A percentile compares a stretch with the other conserved stretches of the same genome.
Conservation (phyloP, 2,888 invertebrate species). For the Frankliniella intonsa region DNA sequence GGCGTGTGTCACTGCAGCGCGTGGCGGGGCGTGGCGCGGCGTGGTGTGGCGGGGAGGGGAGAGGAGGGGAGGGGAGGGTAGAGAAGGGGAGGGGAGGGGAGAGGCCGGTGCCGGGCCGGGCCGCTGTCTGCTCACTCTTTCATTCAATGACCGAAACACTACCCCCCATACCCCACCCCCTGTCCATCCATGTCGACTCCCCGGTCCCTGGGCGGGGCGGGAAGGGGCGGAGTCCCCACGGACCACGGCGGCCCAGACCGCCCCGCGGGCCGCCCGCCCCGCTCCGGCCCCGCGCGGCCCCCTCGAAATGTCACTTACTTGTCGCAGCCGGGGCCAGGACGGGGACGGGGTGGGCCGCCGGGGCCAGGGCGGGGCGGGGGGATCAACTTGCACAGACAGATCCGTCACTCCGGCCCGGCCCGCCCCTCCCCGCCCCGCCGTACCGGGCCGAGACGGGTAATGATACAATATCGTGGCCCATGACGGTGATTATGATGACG, state of each 20-base stretch:
- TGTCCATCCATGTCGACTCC: background rate
- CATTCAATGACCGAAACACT: slow-evolving; percentile 8
- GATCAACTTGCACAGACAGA: background rate
- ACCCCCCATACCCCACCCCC: background rate
- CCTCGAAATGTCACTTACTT: slow-evolving; percentile 19
- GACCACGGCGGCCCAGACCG: background rate
- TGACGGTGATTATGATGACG: background rate
- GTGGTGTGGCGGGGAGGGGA: too few species aligned
- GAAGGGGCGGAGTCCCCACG: background rate
- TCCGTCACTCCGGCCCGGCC: background rate
- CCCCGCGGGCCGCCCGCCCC: background rate
- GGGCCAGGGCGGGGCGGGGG: background rate
- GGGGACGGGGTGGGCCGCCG: background rate
- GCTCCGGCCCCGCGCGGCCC: background rate
- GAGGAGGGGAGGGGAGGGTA: too few species aligned
- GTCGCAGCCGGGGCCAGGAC: background rate
- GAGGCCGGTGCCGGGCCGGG: background rate
- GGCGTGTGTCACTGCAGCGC: too few species aligned
- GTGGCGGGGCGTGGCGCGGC: too few species aligned
- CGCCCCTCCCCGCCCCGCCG: background rate
- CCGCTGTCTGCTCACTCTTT: background rate
- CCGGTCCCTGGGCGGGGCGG: background rate
- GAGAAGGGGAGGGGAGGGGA: too few species aligned
- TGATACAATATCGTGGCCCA: background rate
- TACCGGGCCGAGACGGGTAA: background rate